These are phyloP conservation scores for Zootermopsis nevadensis DNA, from an alignment of 2,888 invertebrate genomes.

Conservation along the genomic window DNA sequence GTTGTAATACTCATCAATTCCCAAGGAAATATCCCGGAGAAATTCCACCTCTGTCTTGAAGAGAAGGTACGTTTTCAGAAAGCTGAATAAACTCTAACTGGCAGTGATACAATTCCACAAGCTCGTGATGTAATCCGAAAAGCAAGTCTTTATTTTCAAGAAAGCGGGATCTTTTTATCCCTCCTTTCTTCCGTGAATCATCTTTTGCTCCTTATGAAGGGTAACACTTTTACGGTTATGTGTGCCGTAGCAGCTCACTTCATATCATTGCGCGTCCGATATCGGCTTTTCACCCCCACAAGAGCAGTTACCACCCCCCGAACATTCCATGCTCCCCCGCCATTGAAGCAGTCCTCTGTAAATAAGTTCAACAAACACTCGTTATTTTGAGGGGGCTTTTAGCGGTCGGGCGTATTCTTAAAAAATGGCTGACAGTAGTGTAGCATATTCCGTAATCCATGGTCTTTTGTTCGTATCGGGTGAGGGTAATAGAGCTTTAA, in stretches of 20 bases:
- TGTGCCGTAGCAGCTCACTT: not conserved
- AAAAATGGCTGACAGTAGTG: not conserved
- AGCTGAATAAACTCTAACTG: not conserved
- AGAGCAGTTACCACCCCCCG: not conserved
- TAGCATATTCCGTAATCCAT: not conserved
- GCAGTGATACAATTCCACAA: not conserved
- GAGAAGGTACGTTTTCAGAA: not conserved
- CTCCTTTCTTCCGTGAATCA: not conserved
- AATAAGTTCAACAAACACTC: conserved; percentile 9
- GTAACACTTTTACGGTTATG: conserved; percentile 1
- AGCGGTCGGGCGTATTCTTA: not conserved
- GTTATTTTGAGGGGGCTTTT: not conserved
- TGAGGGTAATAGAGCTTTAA: not conserved
- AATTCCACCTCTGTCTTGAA: too few relatives aligned
- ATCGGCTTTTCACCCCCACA: not conserved
- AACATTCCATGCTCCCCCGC: not conserved
- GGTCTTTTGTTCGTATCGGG: not conserved
- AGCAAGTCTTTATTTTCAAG: not conserved
- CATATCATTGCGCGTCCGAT: not conserved
- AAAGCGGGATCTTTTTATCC: not conserved
- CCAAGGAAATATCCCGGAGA: too few relatives aligned
- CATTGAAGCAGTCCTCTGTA: not conserved
- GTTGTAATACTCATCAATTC: not conserved
- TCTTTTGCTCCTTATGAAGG: not conserved
- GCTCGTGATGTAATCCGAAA: not conserved